Conservation (phyloP, 2,797 vertebrate genomes). For the Phalanger gymnotis region DNA sequence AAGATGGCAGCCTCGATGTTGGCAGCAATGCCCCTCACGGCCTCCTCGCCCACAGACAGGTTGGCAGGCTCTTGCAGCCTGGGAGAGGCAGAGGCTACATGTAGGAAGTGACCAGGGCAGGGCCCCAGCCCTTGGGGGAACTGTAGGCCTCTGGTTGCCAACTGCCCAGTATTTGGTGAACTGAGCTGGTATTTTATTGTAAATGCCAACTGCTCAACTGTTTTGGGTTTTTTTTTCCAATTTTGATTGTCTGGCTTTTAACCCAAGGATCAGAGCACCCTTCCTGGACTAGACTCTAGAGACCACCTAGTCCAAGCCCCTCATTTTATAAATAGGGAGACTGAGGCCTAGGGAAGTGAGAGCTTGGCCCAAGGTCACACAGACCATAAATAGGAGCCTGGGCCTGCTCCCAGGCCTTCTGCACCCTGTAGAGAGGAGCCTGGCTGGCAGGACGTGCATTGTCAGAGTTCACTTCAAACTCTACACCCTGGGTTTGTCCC, state of each 20-base stretch:
- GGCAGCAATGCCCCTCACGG: constrained; percentile 48
- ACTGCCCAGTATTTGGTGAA: too few species aligned
- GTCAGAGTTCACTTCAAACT: neutral
- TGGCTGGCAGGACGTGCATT: neutral
- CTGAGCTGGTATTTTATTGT: neutral
- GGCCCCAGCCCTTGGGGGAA: neutral
- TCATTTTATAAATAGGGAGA: neutral
- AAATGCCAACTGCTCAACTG: neutral
- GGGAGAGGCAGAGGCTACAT: neutral
- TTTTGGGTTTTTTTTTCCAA: neutral
- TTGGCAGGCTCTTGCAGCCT: constrained; percentile 71
- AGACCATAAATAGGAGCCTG: neutral
- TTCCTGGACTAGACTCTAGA: neutral
- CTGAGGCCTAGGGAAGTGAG: neutral
- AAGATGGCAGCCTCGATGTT: constrained; percentile 80
- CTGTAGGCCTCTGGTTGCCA: too few species aligned
- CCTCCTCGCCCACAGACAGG: constrained; percentile 52
- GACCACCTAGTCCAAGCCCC: neutral
- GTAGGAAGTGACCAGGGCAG: neutral
- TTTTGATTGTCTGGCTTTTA: neutral
- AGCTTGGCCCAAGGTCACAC: neutral
- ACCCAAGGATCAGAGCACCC: neutral
- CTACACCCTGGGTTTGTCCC: neutral
- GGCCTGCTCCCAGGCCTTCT: neutral
- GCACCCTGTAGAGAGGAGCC: neutral